Evolutionary conservation across 2,888 invertebrate genomes (phyloP), one percentile per base, ranked within the genome.

Genomic region (Marasmarcha lunaedactyla): DNA sequence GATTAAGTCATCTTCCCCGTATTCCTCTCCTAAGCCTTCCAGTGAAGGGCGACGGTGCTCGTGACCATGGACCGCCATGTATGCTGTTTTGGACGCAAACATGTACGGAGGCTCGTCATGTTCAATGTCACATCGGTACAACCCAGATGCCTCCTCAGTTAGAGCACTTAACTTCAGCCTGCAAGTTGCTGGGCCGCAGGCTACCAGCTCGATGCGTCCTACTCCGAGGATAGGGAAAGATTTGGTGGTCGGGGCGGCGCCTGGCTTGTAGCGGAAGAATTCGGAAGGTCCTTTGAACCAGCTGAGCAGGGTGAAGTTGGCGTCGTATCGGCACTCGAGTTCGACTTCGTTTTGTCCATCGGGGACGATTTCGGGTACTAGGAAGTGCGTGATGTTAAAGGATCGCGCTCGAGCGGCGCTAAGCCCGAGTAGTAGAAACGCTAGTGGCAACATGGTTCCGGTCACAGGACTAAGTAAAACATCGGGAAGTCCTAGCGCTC

Each of bases 81-180:
- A 60, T 1, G 69, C 70, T 2, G 62, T 64, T 14, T 63, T 58
- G 1, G 69, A 68, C 25, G 62, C 72, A 41, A 71, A 79, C 44
- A 59, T 62, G 46, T 76, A 71, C 1, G 83, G 83, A 1, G 71
- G 73, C 1, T 64, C 50, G 43, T 72, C 76, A 3, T 66, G 55
- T 50, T 79, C 79, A 39, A 83, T 66, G 39, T 81, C 79, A 43
- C 83, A 83, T 39, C 71, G 57, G 54, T 81, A 83, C 15, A 71
- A 45, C 6, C 78, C 83, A 1, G 72, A 59, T 0, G 83, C 81
- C 41, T 73, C 71, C 42, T 73, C 71, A 1, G 73, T 76, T 2
- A 83, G 47, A 1, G 55, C 55, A 2, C 72, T 70, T 2, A 83
- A 65, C 34, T 60, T 62, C 6, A 81, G 55, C 1, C 63, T 53